Conservation (phyloP, 2,888 invertebrate genomes). For the Leucophora obtusa region DNA sequence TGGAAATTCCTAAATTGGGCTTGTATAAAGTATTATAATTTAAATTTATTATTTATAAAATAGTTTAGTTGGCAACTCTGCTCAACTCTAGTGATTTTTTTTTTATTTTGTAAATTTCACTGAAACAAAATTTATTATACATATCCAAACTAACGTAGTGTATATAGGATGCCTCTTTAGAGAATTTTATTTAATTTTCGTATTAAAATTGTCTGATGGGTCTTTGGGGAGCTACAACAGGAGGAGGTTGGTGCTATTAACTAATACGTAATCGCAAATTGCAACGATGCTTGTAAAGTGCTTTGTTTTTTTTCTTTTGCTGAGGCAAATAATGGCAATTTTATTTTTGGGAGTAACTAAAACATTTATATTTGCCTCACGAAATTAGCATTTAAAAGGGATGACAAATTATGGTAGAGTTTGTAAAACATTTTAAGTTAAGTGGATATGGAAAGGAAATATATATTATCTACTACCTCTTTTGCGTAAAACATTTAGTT, state of each 20-base stretch:
- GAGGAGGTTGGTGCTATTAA: not conserved
- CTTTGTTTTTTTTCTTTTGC: slow-evolving; percentile 4
- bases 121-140: slow-evolving; percentile 52
- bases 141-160: not conserved
- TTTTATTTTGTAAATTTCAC: slow-evolving; percentile 16
- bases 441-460: not conserved
- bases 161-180: slow-evolving; percentile 20
- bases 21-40: too few relatives aligned
- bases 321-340: slow-evolving; percentile 3
- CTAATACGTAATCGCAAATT: slow-evolving; percentile 35
- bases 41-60: too few relatives aligned
- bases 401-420: slow-evolving; percentile 41
- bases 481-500: not conserved
- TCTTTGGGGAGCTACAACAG: slow-evolving; percentile 18
- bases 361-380: slow-evolving; percentile 59
- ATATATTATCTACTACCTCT: not conserved
- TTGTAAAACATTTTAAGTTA: not conserved
- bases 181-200: slow-evolving; percentile 52
- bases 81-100: not conserved
- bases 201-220: slow-evolving; percentile 39
- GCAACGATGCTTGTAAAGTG: not conserved
- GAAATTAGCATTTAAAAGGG: slow-evolving; percentile 58
- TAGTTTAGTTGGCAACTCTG: not conserved
- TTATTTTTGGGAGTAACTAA: slow-evolving; percentile 39
- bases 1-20: too few relatives aligned